Evolutionary conservation across 2,888 invertebrate species (phyloP), one percentile per base, ranked within the genome.

Genomic region (Venusia cambrica): DNA sequence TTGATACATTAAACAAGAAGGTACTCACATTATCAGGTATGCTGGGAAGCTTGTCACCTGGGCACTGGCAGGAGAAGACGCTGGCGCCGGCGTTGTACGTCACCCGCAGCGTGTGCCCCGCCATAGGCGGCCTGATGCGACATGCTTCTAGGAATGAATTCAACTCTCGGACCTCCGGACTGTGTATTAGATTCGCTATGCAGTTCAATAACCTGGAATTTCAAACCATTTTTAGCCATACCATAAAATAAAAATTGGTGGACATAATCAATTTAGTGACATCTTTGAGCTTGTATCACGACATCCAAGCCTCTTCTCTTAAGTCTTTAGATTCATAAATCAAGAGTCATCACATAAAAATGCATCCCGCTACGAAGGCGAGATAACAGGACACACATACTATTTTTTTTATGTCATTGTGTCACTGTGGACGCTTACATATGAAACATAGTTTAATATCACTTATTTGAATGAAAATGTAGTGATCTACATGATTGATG

Each of bases 21-120:
- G 12, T 51, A 90, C 94, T 92, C 83, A 97, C 98, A 90, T 97
- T 98, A 81, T 97, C 95, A 31, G 97, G 97, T 87, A 99, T 97
- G 77, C 94, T 96, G 8, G 98, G 98, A 55, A 99, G 88, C 67
- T 93, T 93, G 57, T 92, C 92, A 61, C 93, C 90, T 62, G 97
- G 97, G 64, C 91, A 90, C 92, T 96, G 87, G 51, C 91, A 91
- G 51, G 70, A 63, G 61, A 84, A 83, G 36, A 75, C 77, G 50
- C 69, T 77, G 51, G 76, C 74, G 3, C 83, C 85, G 1, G 80
- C 74, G 48, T 75, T 76, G 59, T 73, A 76, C 4, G 72, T 76
- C 8, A 79, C 73, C 51, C 68, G 77, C 7, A 84, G 66, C 27
- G 80, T 84, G 51, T 81, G 80, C 0, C 79, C 78, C 1, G 73